A percentile compares a stretch with the other conserved stretches of the same genome.
phyloP scores from a whole-genome alignment of 2,797 vertebrate species.

The Ptychadena robeensis region DNA sequence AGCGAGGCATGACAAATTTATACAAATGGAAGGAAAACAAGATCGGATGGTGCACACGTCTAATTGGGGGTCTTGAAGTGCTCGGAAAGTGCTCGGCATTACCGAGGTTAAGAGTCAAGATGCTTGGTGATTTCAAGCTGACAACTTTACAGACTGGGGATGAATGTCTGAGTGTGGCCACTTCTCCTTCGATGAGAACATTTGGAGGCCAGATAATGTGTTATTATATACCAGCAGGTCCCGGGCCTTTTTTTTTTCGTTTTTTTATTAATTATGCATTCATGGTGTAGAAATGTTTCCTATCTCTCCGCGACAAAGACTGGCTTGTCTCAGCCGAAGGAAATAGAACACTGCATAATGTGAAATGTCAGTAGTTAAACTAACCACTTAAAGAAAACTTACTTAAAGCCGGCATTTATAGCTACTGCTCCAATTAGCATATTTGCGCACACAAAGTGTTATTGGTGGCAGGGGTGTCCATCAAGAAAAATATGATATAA shows the following conservation, averaged over 20 bases:
- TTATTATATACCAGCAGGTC: constrained; percentile 10
- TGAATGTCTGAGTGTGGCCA: constrained; percentile 15
- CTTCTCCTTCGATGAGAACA: constrained; percentile 16
- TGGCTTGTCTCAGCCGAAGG: constrained; percentile 53
- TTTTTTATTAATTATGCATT: constrained; percentile 62
- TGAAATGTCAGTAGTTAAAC: constrained; percentile 63
- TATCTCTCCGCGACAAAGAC: constrained; percentile 56
- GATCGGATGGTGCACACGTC: constrained; percentile 57
- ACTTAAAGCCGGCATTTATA: constrained; percentile 61
- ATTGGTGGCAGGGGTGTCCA: constrained; percentile 41
- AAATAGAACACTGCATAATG: constrained; percentile 62
- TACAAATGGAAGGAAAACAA: constrained; percentile 60
- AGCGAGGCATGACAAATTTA: constrained; percentile 57
- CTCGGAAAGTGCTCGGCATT: constrained; percentile 62
- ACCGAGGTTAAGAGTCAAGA: constrained; percentile 64
- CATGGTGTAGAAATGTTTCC: constrained; percentile 56
- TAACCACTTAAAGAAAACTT: constrained; percentile 62
- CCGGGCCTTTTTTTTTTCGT: constrained; percentile 12
- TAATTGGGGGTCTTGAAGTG: constrained; percentile 62
- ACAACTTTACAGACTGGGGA: constrained; percentile 58
- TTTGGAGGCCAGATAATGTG: constrained; percentile 27
- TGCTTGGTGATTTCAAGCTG: constrained; percentile 53
- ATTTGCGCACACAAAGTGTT: constrained; percentile 41
- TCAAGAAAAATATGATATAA: constrained; percentile 27
- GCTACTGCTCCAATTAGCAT: constrained; percentile 60